phyloP scores from a whole-genome alignment of 2,113 vertebrate genomes.

The Gorsachius goisagi region DNA sequence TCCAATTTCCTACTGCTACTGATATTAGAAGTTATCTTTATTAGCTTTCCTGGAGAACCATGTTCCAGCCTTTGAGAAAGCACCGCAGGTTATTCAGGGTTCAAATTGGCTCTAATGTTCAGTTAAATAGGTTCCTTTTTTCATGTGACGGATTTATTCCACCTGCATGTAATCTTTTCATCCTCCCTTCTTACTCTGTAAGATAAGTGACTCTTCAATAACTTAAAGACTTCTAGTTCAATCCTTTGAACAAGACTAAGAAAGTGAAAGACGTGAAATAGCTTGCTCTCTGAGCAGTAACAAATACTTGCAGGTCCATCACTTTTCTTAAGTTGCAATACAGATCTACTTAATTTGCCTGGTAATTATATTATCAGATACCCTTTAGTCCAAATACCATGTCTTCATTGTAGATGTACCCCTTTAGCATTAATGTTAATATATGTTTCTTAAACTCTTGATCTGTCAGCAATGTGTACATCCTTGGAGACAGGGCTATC shows the following conservation, averaged over 20 bases:
- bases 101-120: neutral
- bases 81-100: neutral
- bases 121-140: neutral
- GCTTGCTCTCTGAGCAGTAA: neutral
- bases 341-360: neutral
- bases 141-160: neutral
- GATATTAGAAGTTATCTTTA: neutral
- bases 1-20: neutral
- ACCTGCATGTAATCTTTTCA: neutral
- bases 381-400: neutral
- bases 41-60: neutral
- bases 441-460: neutral
- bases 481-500: neutral
- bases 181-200: neutral
- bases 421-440: neutral
- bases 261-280: neutral
- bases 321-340: neutral
- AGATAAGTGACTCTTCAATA: neutral
- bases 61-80: neutral
- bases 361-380: neutral
- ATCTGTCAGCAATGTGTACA: neutral
- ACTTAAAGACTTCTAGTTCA: neutral
- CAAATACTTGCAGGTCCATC: neutral
- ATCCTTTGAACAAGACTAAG: neutral
- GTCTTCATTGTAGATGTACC: neutral